A percentile compares a stretch with the other conserved stretches of the same genome.
These are phyloP conservation scores for Rhinogobius similis DNA, from an alignment of 2,113 vertebrate species.

Conservation along the genomic window DNA sequence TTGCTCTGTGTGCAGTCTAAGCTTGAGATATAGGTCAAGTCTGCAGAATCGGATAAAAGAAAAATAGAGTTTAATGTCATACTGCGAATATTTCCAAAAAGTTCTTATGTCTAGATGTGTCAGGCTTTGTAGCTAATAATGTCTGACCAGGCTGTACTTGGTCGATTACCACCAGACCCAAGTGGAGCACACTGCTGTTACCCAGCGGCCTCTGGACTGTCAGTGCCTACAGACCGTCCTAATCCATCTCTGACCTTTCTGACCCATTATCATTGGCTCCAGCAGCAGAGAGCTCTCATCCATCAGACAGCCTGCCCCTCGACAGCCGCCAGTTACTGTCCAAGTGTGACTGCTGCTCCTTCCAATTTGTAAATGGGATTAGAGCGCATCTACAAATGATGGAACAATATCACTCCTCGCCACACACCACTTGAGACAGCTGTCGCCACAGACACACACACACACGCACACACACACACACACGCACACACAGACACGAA, in stretches of 20 bases:
- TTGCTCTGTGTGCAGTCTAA: too few species aligned
- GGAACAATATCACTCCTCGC: conserved; percentile 62
- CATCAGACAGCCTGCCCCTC: conserved; percentile 44
- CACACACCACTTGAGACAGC: conserved; percentile 50
- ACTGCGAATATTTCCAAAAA: conserved; percentile 11
- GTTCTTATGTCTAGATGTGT: conserved; percentile 1
- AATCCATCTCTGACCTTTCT: conserved; percentile 33
- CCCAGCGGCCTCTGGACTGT: conserved; percentile 7
- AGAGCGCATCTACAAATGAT: conserved; percentile 39
- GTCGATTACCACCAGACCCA: conserved; percentile 31
- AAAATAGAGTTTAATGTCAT: too few species aligned
- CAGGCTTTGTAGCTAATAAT: conserved; percentile 16
- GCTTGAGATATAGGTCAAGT: too few species aligned
- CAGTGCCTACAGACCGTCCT: conserved; percentile 18
- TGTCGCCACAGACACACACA: conserved; percentile 12
- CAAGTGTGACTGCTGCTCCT: conserved; percentile 32
- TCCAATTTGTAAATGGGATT: conserved; percentile 56
- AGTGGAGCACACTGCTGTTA: conserved; percentile 15
- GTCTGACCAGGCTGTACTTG: conserved; percentile 28
- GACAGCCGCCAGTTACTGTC: conserved; percentile 43
- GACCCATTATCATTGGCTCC: conserved; percentile 44
- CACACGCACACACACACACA: neutral
- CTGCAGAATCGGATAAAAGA: too few species aligned
- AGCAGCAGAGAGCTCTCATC: conserved; percentile 46
- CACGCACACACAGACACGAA: conserved; percentile 3